Evolutionary conservation across 2,888 invertebrate species (phyloP), one percentile per base, ranked within the genome.

Genomic region (Latheticus oryzae): DNA sequence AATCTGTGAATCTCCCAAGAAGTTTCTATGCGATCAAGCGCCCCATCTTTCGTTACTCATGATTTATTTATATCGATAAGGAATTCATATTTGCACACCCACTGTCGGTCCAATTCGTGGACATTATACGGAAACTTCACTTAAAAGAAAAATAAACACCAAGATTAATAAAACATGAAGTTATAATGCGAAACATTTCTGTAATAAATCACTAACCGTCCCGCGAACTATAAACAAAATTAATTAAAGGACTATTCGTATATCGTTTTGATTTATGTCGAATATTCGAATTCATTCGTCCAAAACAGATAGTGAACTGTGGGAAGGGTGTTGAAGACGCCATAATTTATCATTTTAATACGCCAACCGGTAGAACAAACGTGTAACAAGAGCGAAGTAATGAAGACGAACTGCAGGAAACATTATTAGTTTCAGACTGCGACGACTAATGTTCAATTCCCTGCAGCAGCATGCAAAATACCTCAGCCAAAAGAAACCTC

Each of bases 111-210:
- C 37, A 30, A 17, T 19, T 48, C 37, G 45, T 55, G 51, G 45
- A 48, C 58, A 61, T 63, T 63, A 59, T 63, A 56, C 58, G 60
- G 53, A 62, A 62, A 64, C 54, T 58, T 62, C 48, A 58, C 19
- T 47, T 24, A 26, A 55, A 57, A 51, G 62, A 58, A 51, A 54
- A 60, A 59, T 61, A 61, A 63, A 63, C 58, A 52, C 42, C 30
- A 55, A 59, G 50, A 62, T 62, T 64, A 60, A 64, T 64, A 64
- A 64, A 62, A 64, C 64, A 64, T 64, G 59, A 60, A 51, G 55
- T 38, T 54, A 43, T 58, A 52, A 42, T 50, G 51, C 30, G 61
- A 61, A 62, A 60, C 52, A 51, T 57, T 54, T 23, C 48, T 53
- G 58, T 40, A 51, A 66, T 66, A 66, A 64, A 66, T 66, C 66